Base-by-base conservation (phyloP, 2,113 vertebrate genomes). In the Poeciliopsis turrubarensis region DNA sequence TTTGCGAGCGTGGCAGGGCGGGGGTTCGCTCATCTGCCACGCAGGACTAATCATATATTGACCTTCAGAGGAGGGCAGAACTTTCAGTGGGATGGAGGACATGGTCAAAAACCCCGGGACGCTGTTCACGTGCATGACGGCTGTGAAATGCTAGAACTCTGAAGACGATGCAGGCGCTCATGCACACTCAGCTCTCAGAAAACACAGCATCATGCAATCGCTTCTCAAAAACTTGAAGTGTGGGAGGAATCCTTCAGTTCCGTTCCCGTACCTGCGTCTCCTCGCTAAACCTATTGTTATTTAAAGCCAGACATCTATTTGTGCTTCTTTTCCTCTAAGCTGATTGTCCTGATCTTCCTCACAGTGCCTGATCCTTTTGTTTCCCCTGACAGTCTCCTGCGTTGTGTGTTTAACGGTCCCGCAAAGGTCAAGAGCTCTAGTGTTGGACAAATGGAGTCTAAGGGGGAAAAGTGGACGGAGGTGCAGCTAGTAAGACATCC, bases 401-500 rank as follows among this genome's bases (percentile, higher is more conserved):
- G n/a, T 15, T 17, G 15, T 47, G 17, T 19, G 5, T 47, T 7
- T 19, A 57, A 57, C 3, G 7, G 19, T 11, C 25, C 8, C 1
- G 5, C 44, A 47, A 5, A 19, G 44, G 19, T 19, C 1, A 47
- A 57, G 8, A 25, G 51, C 22, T 57, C 51, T n/a, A 57, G 51
- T 57, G 25, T n/a, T 10, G 25, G 19, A 2, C 14, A 32, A 31
- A 37, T 1, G 19, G 31, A 61, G 14, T 60, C 30, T 71, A 19
- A 39, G 26, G 5, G 22, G 30, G 13, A 9, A 22, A 62, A n/a
- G 17, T 10, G 51, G 30, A 37, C 4, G 26, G 25, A 29, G 12
- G 13, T 69, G 31, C 14, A 26, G 51, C 61, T 22, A 62, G 41
- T 78, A 32, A 71, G 51, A 64, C 19, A 78, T 22, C 1, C 65